Base-by-base conservation (phyloP, 2,888 invertebrate species). In the Amphiduros pacificus region DNA sequence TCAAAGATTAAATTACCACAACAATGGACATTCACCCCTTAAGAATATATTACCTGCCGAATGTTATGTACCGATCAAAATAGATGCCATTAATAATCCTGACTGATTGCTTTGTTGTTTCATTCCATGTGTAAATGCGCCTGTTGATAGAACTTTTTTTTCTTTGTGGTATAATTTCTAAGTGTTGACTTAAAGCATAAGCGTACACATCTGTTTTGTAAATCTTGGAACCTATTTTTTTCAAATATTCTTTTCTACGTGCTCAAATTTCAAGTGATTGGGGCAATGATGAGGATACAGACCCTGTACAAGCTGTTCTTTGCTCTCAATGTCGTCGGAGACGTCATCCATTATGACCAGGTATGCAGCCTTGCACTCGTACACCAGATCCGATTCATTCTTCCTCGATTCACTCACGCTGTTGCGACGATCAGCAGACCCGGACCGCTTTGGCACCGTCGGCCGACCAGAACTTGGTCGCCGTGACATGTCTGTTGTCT, bases 351-450 rank as follows among this genome's bases (percentile, higher is more conserved):
- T 71, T 2, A 75, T 64, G n/a, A 73, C 69, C 29, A 77, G 61
- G 61, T 71, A 80, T 20, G 74, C 77, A 32, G 78, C 79, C 64
- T 75, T 77, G 65, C 78, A 79, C 51, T 79, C 77, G n/a, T 73
- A 63, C 20, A 66, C 58, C 14, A 76, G 64, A 27, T 77, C 77
- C 20, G 64, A 63, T 32, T n/a, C n/a, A 26, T 59, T 73, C 70
- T 27, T 58, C 26, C 44, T 55, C 9, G 40, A 24, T 40, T 59
- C 59, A 28, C 53, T 51, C 17, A 31, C 36, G 29, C 44, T 56
- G n/a, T 28, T 27, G 50, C 50, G 31, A 6, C 49, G 31, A 31
- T 49, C 58, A 17, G 24, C 31, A 2, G 58, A 58, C 26, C 50
- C 28, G n/a, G 49, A 50, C 2, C 58, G 49, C 24, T 32, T 22